Percentiles rank a stretch among this genome's conserved stretches.
phyloP scores from a whole-genome alignment of 2,797 vertebrate species.

The Hypotaenidia philippensis region DNA sequence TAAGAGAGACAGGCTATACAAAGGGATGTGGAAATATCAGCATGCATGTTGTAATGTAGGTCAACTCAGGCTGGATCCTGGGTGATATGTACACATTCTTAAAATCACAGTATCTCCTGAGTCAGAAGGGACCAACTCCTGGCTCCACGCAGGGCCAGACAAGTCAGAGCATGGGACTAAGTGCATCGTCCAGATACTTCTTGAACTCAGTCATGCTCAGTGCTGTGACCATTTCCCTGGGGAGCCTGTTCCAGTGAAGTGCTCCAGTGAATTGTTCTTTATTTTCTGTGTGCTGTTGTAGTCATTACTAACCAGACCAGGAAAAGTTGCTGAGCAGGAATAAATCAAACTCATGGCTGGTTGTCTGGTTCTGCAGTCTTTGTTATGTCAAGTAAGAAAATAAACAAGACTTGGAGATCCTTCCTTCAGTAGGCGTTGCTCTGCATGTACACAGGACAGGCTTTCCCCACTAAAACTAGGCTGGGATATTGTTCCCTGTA shows the following conservation, averaged over 20 bases:
- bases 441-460: not conserved
- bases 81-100: fast-evolving
- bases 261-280: too few relatives aligned
- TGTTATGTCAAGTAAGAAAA: not conserved
- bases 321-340: not conserved
- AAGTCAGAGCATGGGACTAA: too few relatives aligned
- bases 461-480: not conserved
- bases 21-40: not conserved
- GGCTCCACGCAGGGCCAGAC: too few relatives aligned
- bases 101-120: too few relatives aligned
- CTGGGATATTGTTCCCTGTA: not conserved
- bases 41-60: not conserved
- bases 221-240: too few relatives aligned
- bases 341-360: not conserved
- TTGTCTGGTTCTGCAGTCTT: not conserved
- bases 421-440: not conserved
- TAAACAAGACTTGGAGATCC: not conserved
- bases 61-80: not conserved
- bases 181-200: too few relatives aligned
- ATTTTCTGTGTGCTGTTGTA: not conserved
- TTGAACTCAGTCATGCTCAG: too few relatives aligned
- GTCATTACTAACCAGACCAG: not conserved
- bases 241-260: too few relatives aligned
- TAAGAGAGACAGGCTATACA: not conserved
- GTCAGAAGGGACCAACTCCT: too few relatives aligned